phyloP scores from a whole-genome alignment of 1,140 invertebrate species.

The Drosophila bipectinata region DNA sequence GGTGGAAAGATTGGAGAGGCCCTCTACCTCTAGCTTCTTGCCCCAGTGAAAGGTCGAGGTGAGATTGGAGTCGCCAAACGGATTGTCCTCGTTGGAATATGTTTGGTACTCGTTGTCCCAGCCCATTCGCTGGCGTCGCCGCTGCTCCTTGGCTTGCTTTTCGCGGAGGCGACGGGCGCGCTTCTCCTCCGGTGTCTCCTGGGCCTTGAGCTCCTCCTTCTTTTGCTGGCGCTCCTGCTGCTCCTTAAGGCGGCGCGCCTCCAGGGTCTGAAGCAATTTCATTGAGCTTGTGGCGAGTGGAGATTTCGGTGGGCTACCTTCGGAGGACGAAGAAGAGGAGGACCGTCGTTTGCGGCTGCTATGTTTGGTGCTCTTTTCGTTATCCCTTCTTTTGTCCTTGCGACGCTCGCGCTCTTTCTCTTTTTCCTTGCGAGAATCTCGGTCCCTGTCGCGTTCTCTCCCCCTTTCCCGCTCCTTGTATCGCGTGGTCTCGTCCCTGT shows the following conservation, averaged over 20 bases:
- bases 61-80: constrained; percentile 98
- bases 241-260: constrained; percentile 88
- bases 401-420: constrained; percentile 19
- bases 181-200: constrained; percentile 98
- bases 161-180: constrained; percentile 93
- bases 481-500: constrained; percentile 21
- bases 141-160: constrained; percentile 96
- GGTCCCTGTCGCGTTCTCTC: constrained; percentile 11
- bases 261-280: constrained; percentile 89
- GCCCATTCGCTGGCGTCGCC: constrained; percentile 95
- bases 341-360: constrained; percentile 31
- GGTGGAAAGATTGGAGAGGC: constrained; percentile 89
- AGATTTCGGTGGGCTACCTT: background rate
- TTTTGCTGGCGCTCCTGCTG: constrained; percentile 88
- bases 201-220: constrained; percentile 94
- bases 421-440: constrained; percentile 22
- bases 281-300: constrained; percentile 72
- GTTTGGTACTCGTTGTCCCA: constrained; percentile 98
- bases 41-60: constrained; percentile 97
- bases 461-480: constrained; percentile 34
- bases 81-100: constrained; percentile 99
- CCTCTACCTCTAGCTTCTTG: constrained; percentile 98
- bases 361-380: constrained; percentile 16
- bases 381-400: constrained; percentile 1
- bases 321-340: constrained; percentile 2